Evolutionary conservation across 2,113 vertebrate species (phyloP).

Genomic region (Mixornis gularis): DNA sequence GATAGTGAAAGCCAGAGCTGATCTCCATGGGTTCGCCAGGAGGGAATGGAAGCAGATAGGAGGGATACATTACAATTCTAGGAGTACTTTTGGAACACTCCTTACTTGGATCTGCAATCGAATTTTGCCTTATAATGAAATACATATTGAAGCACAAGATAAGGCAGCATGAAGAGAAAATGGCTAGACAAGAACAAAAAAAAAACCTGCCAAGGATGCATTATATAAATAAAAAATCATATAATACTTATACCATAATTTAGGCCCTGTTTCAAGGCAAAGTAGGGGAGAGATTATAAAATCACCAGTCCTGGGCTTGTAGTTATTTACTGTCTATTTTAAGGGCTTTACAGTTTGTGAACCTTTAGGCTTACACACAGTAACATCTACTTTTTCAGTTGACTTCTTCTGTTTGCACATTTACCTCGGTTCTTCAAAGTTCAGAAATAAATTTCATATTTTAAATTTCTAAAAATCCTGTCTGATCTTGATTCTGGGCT

Average conservation of each 20-base stretch:
- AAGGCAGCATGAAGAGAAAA: neutral
- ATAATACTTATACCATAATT: neutral
- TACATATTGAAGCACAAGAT: neutral
- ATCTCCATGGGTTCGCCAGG: neutral
- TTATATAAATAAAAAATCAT: neutral
- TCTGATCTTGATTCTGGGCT: neutral
- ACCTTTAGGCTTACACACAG: neutral
- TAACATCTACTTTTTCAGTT: neutral
- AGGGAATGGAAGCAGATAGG: neutral
- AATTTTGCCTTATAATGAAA: neutral
- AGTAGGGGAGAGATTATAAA: neutral
- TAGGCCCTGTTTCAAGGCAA: neutral
- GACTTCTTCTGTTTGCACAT: neutral
- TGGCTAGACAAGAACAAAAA: neutral
- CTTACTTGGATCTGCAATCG: neutral
- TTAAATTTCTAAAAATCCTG: neutral
- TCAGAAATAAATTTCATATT: neutral
- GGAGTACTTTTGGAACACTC: neutral
- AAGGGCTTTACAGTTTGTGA: neutral
- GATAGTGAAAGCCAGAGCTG: neutral
- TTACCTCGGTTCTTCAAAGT: neutral
- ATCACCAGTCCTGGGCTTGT: neutral
- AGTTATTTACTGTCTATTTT: neutral
- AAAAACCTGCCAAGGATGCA: neutral
- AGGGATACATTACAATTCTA: neutral